These are phyloP conservation scores for Lycocerus yunnanus DNA, from an alignment of 2,888 invertebrate species.

Conservation along the genomic window DNA sequence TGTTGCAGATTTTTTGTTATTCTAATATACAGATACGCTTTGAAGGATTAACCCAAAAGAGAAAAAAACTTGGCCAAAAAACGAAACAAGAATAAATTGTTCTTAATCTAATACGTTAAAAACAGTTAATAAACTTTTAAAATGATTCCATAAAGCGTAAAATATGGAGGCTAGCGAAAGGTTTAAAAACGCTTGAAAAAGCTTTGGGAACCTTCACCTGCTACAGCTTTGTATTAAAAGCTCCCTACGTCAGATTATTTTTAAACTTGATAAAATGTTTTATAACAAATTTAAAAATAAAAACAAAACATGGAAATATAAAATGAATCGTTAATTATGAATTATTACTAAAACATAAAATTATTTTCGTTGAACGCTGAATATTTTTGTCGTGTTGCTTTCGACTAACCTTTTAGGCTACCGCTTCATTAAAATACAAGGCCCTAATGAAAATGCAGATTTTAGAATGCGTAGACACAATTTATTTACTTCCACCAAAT, in stretches of 20 bases:
- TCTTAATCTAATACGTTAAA: constrained; percentile 4
- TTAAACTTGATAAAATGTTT: constrained; percentile 8
- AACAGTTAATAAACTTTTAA: constrained; percentile 7
- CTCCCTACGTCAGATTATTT: constrained; percentile 12
- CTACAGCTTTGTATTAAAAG: constrained; percentile 10
- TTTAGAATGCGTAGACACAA: constrained; percentile 27
- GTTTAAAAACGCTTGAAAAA: constrained; percentile 25
- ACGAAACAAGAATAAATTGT: background rate
- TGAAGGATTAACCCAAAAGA: background rate
- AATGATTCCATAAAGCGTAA: constrained; percentile 20
- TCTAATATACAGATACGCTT: background rate
- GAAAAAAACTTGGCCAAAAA: background rate
- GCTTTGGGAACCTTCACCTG: constrained; percentile 26
- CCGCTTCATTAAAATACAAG: constrained; percentile 26
- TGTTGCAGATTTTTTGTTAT: background rate
- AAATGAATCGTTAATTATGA: background rate
- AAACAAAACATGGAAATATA: background rate
- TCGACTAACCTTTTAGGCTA: constrained; percentile 13
- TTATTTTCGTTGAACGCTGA: background rate
- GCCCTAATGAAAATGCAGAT: constrained; percentile 28
- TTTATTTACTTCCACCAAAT: constrained; percentile 23
- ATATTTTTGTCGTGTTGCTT: constrained; percentile 12
- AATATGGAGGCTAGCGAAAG: constrained; percentile 14
- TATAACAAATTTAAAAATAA: constrained; percentile 1
- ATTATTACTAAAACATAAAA: background rate